Evolutionary conservation across 1,140 invertebrate genomes (phyloP), one percentile per base, ranked within the genome.

Genomic region (Acromyrmex heyeri): DNA sequence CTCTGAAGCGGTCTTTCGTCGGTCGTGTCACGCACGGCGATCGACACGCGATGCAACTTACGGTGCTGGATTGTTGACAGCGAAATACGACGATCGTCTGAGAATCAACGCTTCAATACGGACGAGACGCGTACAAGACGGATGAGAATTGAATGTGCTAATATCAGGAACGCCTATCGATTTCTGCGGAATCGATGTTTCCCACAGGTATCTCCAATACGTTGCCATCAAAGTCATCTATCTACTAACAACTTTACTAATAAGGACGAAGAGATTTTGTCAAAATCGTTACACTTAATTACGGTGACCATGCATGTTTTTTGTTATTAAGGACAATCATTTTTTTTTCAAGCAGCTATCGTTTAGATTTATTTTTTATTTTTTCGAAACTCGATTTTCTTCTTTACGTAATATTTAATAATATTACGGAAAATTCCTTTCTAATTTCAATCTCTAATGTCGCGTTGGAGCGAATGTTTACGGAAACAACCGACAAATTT

Each of bases 21-120:
- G 79, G 7, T 16, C 64, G 59, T 65, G 83, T 86, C 85, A 81
- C 76, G 85, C 85, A 86, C 85, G 21, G 48, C 76, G 62, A 81
- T 81, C 50, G 85, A 59, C 85, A 86, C 64, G 76, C 85, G 77
- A 86, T 69, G 48, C 64, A 24, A 61, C 34, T 30, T 72, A 27
- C 48, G 34, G 18, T 18, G 44, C 30, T 30, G 53, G 72, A 75
- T 38, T n/a, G 72, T 59, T 59, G 34, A 75, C 72, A 59, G 65
- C 34, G 12, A 69, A 48, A 48, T 30, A 67, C 24, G 18, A 50
- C 75, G 44, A 53, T 64, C 27, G n/a, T 53, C 27, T 12, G 27
- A 38, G 30, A 53, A 30, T 65, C 18, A 10, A 44, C 50, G 21
- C 64, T 14, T 8, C 48, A 18, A 27, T 65, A 18, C 4, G 64